Conservation (phyloP, 1,140 invertebrate genomes). For the Pomacea maculata region DNA sequence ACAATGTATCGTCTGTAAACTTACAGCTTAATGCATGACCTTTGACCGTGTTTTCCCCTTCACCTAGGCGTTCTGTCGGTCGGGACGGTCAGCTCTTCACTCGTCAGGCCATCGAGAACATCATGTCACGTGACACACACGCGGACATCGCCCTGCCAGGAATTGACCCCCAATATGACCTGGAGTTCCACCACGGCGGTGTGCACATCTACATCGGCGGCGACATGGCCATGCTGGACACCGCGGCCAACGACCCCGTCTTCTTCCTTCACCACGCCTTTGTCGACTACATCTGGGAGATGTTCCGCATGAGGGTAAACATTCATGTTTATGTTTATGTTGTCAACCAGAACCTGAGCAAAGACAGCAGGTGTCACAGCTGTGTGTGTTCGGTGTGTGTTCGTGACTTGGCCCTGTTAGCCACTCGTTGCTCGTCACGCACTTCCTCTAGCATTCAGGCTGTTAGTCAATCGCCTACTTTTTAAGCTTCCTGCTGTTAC, state of each 20-base stretch:
- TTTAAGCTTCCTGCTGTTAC: no score
- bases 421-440: no score
- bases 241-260: slow-evolving; percentile 62
- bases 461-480: no score
- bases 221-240: slow-evolving; percentile 51
- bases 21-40: not conserved
- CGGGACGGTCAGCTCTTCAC: slow-evolving; percentile 23
- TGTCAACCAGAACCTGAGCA: no score
- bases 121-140: slow-evolving; percentile 20
- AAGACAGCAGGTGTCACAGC: no score
- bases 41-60: not conserved
- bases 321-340: no score
- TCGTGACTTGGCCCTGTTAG: no score
- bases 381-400: no score
- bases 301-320: slow-evolving; percentile 43
- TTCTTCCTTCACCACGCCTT: slow-evolving; percentile 67
- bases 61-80: not conserved
- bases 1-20: not conserved
- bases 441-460: no score
- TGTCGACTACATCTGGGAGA: slow-evolving; percentile 62
- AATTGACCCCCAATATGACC: slow-evolving; percentile 30
- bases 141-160: slow-evolving; percentile 30
- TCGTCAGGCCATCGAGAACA: slow-evolving; percentile 17
- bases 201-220: slow-evolving; percentile 57
- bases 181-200: slow-evolving; percentile 53